These are phyloP conservation scores for Dendronephthya gigantea DNA, from an alignment of 64 coral and sea anemone species.

Conservation along the genomic window DNA sequence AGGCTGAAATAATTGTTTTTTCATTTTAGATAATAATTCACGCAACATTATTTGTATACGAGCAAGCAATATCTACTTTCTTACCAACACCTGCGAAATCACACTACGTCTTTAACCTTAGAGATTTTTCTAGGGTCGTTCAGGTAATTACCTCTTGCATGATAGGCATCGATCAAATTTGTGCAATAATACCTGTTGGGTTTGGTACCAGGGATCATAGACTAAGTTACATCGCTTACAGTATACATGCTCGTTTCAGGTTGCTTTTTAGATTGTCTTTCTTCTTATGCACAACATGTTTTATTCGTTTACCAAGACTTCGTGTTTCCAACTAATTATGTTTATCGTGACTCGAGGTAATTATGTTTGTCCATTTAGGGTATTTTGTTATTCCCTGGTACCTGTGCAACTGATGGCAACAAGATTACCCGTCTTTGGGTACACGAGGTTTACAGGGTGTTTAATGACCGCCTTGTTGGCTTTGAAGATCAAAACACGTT, in stretches of 20 bases:
- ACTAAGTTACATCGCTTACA: too few species aligned
- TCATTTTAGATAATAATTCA: constrained; percentile 74
- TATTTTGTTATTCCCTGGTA: constrained; percentile 61
- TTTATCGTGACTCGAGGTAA: neutral
- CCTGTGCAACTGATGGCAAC: constrained; percentile 42
- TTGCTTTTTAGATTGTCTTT: too few species aligned
- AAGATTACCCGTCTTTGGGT: constrained; percentile 79
- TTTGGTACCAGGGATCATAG: too few species aligned
- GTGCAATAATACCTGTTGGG: too few species aligned
- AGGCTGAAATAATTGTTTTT: too few species aligned
- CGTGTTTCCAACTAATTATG: neutral
- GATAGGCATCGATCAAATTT: too few species aligned
- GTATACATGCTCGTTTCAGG: too few species aligned
- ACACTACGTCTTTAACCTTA: constrained; percentile 97
- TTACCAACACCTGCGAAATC: constrained; percentile 89
- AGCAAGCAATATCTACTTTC: constrained; percentile 62
- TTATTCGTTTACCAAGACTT: neutral
- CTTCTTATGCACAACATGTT: too few species aligned
- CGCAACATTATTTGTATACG: constrained; percentile 77
- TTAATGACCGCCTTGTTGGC: constrained; percentile 83
- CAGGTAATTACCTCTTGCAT: constrained; percentile 54
- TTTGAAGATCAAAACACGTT: constrained; percentile 52
- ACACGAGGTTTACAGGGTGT: constrained; percentile 88
- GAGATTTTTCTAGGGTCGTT: constrained; percentile 89
- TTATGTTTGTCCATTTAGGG: constrained; percentile 34